Conservation (phyloP, 2,888 invertebrate species). For the Eupithecia vulgata region DNA sequence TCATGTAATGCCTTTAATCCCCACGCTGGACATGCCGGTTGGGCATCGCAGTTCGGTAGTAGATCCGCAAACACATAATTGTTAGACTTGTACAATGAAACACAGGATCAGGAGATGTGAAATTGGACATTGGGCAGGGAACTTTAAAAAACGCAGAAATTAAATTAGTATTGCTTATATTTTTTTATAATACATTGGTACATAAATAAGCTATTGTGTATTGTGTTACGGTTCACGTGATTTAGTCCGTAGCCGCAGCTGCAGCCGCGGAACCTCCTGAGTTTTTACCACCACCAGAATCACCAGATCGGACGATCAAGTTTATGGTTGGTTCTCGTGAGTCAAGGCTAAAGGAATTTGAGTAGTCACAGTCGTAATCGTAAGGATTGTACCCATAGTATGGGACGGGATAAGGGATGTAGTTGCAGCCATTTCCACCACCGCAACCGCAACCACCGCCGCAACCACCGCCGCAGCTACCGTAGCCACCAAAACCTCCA, state of each 20-base stretch:
- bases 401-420: not conserved
- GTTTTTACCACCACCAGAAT: not conserved
- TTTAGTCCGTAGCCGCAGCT: not conserved
- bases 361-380: not conserved
- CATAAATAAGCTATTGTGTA: not conserved
- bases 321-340: slow-evolving; percentile 12
- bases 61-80: too few relatives aligned
- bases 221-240: not conserved
- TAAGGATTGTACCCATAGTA: not conserved
- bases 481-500: slow-evolving; percentile 37
- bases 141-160: not conserved
- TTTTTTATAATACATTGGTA: not conserved
- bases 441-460: slow-evolving; percentile 30
- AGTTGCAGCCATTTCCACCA: slow-evolving; percentile 14
- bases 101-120: not conserved
- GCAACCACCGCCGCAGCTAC: slow-evolving; percentile 15
- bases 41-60: too few relatives aligned
- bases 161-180: not conserved
- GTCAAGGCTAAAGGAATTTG: not conserved
- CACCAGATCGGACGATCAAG: slow-evolving; percentile 19
- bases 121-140: not conserved
- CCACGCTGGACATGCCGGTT: too few relatives aligned
- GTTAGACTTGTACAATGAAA: not conserved
- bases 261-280: not conserved
- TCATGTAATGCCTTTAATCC: too few relatives aligned